A percentile compares a stretch with the other conserved stretches of the same genome.
Evolutionary conservation across 2,113 vertebrate genomes (phyloP).

Genomic region (Neolamprologus toae): DNA sequence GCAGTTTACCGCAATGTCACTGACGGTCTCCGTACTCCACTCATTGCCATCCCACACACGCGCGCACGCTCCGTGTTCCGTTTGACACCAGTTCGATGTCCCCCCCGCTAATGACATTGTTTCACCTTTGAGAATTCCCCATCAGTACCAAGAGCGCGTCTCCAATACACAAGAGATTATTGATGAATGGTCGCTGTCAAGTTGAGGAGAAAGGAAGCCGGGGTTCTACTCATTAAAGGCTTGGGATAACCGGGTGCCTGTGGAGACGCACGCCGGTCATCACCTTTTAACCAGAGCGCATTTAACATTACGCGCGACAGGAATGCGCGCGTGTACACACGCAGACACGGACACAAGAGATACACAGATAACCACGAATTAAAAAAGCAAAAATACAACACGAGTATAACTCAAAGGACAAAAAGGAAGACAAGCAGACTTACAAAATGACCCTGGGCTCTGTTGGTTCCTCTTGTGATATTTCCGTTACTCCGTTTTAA

Average conservation of each 20-base stretch:
- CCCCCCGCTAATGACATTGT: conserved; percentile 39
- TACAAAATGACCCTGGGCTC: conserved; percentile 66
- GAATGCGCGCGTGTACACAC: background rate
- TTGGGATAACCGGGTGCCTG: background rate
- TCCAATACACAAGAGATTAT: background rate
- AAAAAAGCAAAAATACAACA: background rate
- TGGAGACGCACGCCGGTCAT: conserved; percentile 36
- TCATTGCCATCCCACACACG: conserved; percentile 10
- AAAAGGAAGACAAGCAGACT: conserved; percentile 32
- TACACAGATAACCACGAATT: background rate
- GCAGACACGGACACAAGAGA: background rate
- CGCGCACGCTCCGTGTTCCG: background rate
- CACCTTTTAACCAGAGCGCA: conserved; percentile 31
- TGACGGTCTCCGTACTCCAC: background rate
- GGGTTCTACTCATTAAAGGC: background rate
- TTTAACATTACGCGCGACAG: conserved; percentile 38
- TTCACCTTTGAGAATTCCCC: conserved; percentile 34
- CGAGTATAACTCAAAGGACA: background rate
- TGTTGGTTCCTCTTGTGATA: conserved; percentile 21
- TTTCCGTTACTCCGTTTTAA: conserved; percentile 13
- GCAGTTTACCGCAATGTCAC: conserved; percentile 66
- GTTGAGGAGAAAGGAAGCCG: background rate
- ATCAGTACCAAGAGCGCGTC: background rate
- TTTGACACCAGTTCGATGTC: conserved; percentile 9
- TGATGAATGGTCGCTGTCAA: background rate